Conservation (phyloP, 2,888 invertebrate species). For the Hyposoter dolosus region DNA sequence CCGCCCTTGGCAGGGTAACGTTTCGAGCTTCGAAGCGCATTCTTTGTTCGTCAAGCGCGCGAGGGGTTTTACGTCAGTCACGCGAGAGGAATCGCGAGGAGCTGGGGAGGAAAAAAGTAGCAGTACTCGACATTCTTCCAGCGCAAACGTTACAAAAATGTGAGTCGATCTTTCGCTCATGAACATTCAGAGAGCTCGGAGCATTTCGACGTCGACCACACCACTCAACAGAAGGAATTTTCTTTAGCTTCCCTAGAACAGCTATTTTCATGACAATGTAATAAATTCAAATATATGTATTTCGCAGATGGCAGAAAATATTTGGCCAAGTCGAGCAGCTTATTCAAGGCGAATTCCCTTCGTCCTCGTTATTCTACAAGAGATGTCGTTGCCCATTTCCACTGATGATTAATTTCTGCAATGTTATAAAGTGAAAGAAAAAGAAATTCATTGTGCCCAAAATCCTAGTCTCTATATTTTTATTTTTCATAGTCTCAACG, state of each 20-base stretch:
- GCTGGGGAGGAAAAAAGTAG: constrained; percentile 21
- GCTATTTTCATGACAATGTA: constrained; percentile 30
- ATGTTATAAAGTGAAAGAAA: not conserved
- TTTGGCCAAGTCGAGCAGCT: constrained; percentile 9
- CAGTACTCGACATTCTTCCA: constrained; percentile 49
- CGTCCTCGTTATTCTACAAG: not conserved
- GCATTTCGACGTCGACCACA: constrained; percentile 48
- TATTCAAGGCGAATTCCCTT: constrained; percentile 31
- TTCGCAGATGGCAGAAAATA: not conserved
- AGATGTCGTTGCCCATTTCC: not conserved
- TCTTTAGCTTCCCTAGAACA: constrained; percentile 34
- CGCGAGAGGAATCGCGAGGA: constrained; percentile 52
- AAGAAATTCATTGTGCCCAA: not conserved
- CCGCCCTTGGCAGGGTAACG: constrained; percentile 7
- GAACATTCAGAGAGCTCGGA: constrained; percentile 15
- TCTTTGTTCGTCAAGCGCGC: constrained; percentile 53
- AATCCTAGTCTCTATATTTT: not conserved
- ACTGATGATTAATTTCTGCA: not conserved
- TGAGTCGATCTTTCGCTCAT: constrained; percentile 52
- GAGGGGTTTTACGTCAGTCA: constrained; percentile 48
- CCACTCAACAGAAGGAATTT: constrained; percentile 44
- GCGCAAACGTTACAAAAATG: constrained; percentile 40
- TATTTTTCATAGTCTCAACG: too few species aligned
- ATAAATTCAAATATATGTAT: not conserved
- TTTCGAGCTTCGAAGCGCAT: constrained; percentile 45